phyloP scores from a whole-genome alignment of 2,888 invertebrate genomes.

The Amphipoea oculea region DNA sequence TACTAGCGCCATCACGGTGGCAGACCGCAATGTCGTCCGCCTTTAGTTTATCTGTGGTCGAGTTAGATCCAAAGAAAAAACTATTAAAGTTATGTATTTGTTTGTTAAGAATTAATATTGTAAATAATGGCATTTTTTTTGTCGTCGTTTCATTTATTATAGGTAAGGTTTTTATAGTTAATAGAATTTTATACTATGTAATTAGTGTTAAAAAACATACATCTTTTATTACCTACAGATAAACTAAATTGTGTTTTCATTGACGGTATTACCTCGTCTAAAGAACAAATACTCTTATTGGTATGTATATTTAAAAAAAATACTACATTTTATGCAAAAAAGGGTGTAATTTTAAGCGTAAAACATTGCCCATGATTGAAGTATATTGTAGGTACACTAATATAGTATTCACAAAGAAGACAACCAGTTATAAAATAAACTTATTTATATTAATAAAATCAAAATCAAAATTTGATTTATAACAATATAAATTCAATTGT shows the following conservation, averaged over 20 bases:
- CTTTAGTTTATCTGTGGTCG: neutral
- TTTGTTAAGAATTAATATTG: neutral
- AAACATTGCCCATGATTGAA: neutral
- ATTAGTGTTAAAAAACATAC: neutral
- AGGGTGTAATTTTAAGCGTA: neutral
- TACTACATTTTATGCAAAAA: neutral
- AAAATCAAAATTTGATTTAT: too few species aligned
- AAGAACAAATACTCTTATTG: neutral
- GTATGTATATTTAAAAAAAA: neutral
- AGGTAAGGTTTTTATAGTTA: neutral
- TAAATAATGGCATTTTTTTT: neutral
- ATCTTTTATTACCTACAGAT: neutral
- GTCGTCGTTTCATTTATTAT: neutral
- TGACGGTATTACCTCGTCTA: neutral
- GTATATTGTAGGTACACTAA: neutral
- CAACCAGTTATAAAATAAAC: neutral
- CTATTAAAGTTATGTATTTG: neutral
- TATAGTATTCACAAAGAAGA: constrained; percentile 26
- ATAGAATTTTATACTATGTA: neutral
- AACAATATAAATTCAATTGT: too few species aligned
- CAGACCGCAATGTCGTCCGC: neutral
- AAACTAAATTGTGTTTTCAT: neutral
- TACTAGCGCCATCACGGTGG: too few species aligned
- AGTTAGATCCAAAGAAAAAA: too few species aligned
- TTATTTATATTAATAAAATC: constrained; percentile 6